Base-by-base conservation (phyloP, 2,797 vertebrate species). In the Sebastes vulpes region DNA sequence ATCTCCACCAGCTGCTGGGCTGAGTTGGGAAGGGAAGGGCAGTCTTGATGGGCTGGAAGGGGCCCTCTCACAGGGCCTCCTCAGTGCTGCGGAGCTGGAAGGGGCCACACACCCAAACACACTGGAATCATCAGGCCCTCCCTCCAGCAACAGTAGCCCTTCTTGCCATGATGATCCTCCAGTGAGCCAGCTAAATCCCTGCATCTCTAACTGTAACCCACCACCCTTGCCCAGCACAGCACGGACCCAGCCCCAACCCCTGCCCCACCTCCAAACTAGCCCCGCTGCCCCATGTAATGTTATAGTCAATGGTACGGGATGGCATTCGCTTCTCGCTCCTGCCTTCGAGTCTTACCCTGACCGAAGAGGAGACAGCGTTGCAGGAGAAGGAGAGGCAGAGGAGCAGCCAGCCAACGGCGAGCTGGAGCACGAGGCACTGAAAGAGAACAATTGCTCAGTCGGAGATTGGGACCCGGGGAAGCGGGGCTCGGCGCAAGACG, bases 381-480 rank as follows among this genome's bases (percentile, higher is more conserved):
- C 35, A 56, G 88, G 75, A 48, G 93, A 92, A 26, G 77, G 79
- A 91, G 91, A 88, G 9, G n/a, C 73, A 85, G 90, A 95, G 81
- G 88, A 72, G 65, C 88, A 97, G 82, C 94, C 97, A 73, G 92
- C 89, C 0, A 95, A 97, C 38, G 97, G 96, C 5, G 98, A 99
- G 91, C 94, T 98, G 93, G 98, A 99, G 90, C 97, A 94, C 0
- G 99, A 99, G 90, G 97, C 98, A 0, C 96, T 99, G 61, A 99
- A 99, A 94, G 99, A 99, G 94, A 99, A 99, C 97, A 99, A 97
- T 95, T 99, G 98, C 68, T 93, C 92, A 0, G 92, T 91, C 20
- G 93, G 96, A 11, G 98, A 98, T 74, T 96, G 97, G 92, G 98
- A 99, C 23, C 84, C 89, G n/a, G 96, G 96, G 88, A 97, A 96